These are phyloP conservation scores for Oplegnathus fasciatus DNA, from an alignment of 2,113 vertebrate species.

Conservation along the genomic window DNA sequence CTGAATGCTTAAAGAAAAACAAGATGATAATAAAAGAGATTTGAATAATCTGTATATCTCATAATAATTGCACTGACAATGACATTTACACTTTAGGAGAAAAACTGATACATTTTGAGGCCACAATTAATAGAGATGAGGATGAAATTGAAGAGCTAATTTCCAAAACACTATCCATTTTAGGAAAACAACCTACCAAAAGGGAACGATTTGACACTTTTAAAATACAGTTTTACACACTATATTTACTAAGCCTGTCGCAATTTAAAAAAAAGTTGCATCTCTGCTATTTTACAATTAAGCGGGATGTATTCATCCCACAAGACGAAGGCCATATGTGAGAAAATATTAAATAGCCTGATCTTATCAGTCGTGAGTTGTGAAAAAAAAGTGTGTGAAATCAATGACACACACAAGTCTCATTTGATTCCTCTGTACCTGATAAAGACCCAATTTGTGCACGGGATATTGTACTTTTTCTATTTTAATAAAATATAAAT, in stretches of 20 bases:
- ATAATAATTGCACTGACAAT: not conserved
- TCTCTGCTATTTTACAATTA: too few relatives aligned
- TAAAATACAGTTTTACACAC: not conserved
- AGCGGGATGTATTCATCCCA: not conserved
- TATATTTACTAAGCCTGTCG: too few relatives aligned
- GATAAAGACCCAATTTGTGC: not conserved
- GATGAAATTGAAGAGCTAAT: not conserved
- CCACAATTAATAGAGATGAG: not conserved
- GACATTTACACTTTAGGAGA: not conserved
- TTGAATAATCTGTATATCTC: not conserved
- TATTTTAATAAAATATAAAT: not conserved
- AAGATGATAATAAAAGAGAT: not conserved
- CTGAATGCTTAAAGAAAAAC: conserved; percentile 89
- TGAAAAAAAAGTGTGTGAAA: not conserved
- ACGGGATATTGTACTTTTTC: not conserved
- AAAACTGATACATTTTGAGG: not conserved
- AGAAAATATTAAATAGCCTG: not conserved
- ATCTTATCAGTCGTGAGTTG: not conserved
- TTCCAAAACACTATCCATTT: not conserved
- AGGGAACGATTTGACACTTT: not conserved
- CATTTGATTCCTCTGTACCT: not conserved
- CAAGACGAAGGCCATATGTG: not conserved
- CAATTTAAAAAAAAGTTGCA: too few relatives aligned
- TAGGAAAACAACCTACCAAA: not conserved
- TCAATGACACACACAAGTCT: not conserved